Base-by-base conservation (phyloP, 2,888 invertebrate genomes). In the Patella pellucida region DNA sequence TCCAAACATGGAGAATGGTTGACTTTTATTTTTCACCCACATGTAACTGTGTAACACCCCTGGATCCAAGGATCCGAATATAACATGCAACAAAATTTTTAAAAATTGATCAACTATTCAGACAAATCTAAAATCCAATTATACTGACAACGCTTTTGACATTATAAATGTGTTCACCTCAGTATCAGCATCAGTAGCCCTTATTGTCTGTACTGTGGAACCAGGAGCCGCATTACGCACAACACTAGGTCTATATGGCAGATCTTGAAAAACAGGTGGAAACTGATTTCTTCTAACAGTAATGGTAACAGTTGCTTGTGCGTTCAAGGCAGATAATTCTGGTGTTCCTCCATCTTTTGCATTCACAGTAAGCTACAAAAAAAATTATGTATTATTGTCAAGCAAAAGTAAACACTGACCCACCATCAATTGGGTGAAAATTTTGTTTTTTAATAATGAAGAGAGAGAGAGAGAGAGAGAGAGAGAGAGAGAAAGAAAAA, bases 321-420 rank as follows among this genome's bases (percentile, higher is more conserved):
- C 19, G 12, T 62, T 19, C 41, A 84, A 84, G 12, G 85, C 82
- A 76, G 79, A 83, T 23, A 76, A 75, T 2, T 86, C 72, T 11
- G 88, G 89, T 51, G 68, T 80, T 9, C 88, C 89, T 14, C 86
- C 86, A 79, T 89, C 89, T 72, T 78, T 72, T 0, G 86, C 89
- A 16, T 85, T 82, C 71, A 88, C 81, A 51, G 86, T 81, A 31
- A 89, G 78, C 83, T 86, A 80, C 9, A 69, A 73, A 23, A 62
- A 16, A 54, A 74, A 41, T 2, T 41, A 41, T 41, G 41, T 41
- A 9, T 41, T n/a, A n/a, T n/a, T n/a, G n/a, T n/a, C n/a, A n/a
- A n/a, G n/a, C n/a, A n/a, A n/a, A n/a, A n/a, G n/a, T n/a, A n/a
- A n/a, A n/a, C n/a, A n/a, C n/a, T n/a, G n/a, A n/a, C n/a, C n/a